Evolutionary conservation across 2,113 vertebrate species (phyloP).

Genomic region (Rostratula benghalensis): DNA sequence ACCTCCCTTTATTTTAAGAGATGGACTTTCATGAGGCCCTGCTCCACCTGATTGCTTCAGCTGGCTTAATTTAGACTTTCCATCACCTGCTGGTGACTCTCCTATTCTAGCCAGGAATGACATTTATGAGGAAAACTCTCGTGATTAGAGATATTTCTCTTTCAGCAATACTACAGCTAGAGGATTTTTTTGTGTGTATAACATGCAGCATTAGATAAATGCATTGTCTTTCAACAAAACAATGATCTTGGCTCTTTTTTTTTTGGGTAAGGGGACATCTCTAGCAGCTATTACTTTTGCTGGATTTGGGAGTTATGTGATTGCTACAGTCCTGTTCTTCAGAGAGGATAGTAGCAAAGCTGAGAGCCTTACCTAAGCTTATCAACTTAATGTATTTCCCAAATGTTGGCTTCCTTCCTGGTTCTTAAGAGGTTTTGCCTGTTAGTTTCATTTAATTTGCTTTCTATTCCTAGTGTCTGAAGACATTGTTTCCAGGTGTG

Average conservation of each 20-base stretch:
- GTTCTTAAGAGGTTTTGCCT: not conserved
- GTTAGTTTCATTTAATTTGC: not conserved
- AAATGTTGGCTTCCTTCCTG: not conserved
- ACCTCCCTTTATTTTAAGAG: not conserved
- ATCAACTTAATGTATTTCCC: not conserved
- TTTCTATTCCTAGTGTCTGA: not conserved
- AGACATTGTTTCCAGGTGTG: not conserved
- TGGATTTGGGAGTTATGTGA: not conserved
- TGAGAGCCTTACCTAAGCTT: not conserved
- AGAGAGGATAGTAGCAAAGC: not conserved
- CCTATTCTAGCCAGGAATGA: not conserved
- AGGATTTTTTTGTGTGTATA: not conserved
- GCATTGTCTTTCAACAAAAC: not conserved
- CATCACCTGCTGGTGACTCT: not conserved
- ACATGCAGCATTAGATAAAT: not conserved
- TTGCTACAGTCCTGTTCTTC: not conserved
- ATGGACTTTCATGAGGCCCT: not conserved
- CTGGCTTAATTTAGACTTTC: not conserved
- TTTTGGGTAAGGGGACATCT: not conserved
- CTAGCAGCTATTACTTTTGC: not conserved
- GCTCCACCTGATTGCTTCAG: not conserved
- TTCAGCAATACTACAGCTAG: not conserved
- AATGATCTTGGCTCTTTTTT: not conserved
- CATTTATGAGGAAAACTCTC: not conserved
- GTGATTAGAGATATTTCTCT: not conserved